Evolutionary conservation across 2,888 invertebrate genomes (phyloP), one percentile per base, ranked within the genome.

Genomic region (Eupeodes latifasciatus): DNA sequence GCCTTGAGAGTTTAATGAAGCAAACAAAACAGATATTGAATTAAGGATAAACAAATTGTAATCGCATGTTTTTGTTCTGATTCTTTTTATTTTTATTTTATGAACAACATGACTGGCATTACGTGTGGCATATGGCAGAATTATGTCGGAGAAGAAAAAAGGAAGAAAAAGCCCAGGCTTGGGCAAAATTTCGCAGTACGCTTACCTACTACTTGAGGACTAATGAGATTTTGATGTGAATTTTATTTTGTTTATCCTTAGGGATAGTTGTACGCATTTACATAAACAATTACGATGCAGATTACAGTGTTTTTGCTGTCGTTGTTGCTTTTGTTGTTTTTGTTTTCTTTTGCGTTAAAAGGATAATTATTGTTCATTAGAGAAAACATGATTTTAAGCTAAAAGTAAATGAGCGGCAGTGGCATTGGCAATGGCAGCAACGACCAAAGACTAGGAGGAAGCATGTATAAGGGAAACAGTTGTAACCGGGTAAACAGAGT

Each of bases 181-280:
- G 40, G 27, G 27, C 27, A 27, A 27, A 27, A 27, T 27, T 27
- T 27, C 2, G 27, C 27, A 40, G 40, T 40, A 40, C 5, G 9
- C 40, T 40, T 9, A 9, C 5, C 40, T 40, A 14, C 34, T 1
- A 34, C 59, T 36, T 4, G 66, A 19, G 44, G 7, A 47, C 16
- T 85, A 85, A 85, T 81, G 85, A 76, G 76, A 72, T 85, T 85
- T 85, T 77, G 64, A 81, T 85, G 85, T 76, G 64, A 76, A 66
- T 81, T 81, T 85, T 81, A 71, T 81, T 34, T 85, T n/a, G 5
- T 14, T 51, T 36, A n/a, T n/a, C 59, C 59, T 36, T 14, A 59
- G 55, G 69, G 67, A 53, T n/a, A 19, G 16, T 5, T 40, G 19
- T n/a, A 49, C 7, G 40, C 19, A 74, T 57, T 57, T 44, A 57